These are phyloP conservation scores for Diachrysia chrysitis DNA, from an alignment of 2,888 invertebrate genomes.

Conservation along the genomic window DNA sequence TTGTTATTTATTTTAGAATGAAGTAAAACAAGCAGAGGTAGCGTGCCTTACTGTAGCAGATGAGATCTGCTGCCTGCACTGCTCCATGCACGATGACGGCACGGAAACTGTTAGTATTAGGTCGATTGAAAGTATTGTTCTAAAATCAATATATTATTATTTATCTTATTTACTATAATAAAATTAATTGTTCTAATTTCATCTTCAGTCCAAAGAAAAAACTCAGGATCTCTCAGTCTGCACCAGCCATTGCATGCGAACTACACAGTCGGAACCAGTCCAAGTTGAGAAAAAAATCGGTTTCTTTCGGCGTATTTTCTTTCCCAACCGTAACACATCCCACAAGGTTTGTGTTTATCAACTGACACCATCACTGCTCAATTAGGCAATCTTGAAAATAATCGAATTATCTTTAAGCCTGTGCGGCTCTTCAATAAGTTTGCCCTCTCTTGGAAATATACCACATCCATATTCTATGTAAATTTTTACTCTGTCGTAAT, in stretches of 20 bases:
- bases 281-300: slow-evolving; percentile 66
- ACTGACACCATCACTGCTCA: not conserved
- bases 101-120: slow-evolving; percentile 75
- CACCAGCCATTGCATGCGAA: slow-evolving; percentile 57
- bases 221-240: slow-evolving; percentile 62
- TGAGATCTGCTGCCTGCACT: slow-evolving; percentile 68
- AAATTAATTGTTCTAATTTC: slow-evolving; percentile 19
- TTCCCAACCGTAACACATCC: slow-evolving; percentile 63
- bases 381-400: not conserved
- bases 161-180: not conserved
- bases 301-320: slow-evolving; percentile 66
- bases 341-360: slow-evolving; percentile 62
- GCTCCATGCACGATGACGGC: slow-evolving; percentile 66
- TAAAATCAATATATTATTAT: not conserved
- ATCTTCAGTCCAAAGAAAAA: slow-evolving; percentile 54
- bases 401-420: not conserved
- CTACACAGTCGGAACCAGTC: slow-evolving; percentile 68
- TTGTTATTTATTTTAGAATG: slow-evolving; percentile 61
- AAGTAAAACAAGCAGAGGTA: slow-evolving; percentile 75
- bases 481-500: too few species aligned
- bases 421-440: too few species aligned
- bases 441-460: too few species aligned
- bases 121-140: slow-evolving; percentile 38
- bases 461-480: too few species aligned
- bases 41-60: slow-evolving; percentile 74